These are phyloP conservation scores for Xylota segnis DNA, from an alignment of 2,888 invertebrate genomes.

Conservation along the genomic window DNA sequence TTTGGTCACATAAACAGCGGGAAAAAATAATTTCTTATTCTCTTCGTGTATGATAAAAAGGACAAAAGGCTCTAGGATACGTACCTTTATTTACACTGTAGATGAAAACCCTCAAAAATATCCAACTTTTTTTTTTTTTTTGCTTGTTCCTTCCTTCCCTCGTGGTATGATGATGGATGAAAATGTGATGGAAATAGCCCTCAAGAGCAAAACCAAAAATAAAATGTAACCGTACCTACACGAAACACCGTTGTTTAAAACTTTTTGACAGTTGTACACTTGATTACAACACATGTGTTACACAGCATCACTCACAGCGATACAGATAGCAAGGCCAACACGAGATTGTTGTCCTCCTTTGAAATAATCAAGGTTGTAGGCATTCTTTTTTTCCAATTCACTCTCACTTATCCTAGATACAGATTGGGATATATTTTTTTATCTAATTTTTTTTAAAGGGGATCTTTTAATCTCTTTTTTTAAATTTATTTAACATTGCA, in stretches of 20 bases:
- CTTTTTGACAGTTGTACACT: constrained; percentile 48
- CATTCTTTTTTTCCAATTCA: not conserved
- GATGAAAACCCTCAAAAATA: constrained; percentile 46
- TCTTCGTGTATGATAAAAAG: constrained; percentile 6
- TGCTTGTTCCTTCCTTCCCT: not conserved
- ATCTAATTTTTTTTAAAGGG: not conserved
- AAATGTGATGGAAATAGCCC: constrained; percentile 4
- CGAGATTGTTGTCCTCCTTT: constrained; percentile 42
- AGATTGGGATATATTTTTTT: constrained; percentile 23
- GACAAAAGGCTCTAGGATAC: constrained; percentile 61
- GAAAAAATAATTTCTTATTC: constrained; percentile 28
- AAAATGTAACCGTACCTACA: not conserved
- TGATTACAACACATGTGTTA: constrained; percentile 47
- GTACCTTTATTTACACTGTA: constrained; percentile 60
- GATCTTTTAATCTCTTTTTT: constrained; percentile 16
- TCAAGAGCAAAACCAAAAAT: not conserved
- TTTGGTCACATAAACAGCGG: not conserved
- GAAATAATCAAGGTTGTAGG: constrained; percentile 52
- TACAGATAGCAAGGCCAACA: constrained; percentile 41
- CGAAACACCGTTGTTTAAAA: not conserved
- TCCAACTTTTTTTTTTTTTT: constrained; percentile 47
- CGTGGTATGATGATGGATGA: constrained; percentile 23
- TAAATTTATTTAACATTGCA: constrained; percentile 8
- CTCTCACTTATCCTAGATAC: constrained; percentile 12
- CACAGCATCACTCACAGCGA: constrained; percentile 33